phyloP scores from a whole-genome alignment of 2,888 invertebrate genomes.

The Chymomyza fuscimana region DNA sequence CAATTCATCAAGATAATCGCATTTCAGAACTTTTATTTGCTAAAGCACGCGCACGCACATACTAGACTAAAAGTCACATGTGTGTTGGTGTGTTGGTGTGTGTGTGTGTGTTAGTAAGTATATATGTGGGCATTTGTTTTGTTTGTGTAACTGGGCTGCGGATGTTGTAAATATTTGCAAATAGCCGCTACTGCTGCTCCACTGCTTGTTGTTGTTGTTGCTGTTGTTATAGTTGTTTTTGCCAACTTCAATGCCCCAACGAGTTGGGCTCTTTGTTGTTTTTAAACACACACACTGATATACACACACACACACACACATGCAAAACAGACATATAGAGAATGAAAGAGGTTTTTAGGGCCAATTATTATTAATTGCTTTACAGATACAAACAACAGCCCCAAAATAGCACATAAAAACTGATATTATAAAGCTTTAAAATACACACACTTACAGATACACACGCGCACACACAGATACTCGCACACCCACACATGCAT shows the following conservation, averaged over 20 bases:
- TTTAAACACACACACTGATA: slow-evolving; percentile 20
- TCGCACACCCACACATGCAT: neutral
- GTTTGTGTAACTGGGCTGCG: slow-evolving; percentile 58
- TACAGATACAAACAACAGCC: slow-evolving; percentile 62
- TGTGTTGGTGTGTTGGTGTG: slow-evolving; percentile 21
- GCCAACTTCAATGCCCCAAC: slow-evolving; percentile 26
- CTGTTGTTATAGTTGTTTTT: slow-evolving; percentile 7
- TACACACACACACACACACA: slow-evolving; percentile 10
- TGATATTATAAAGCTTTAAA: slow-evolving; percentile 6
- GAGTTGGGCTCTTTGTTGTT: slow-evolving; percentile 21
- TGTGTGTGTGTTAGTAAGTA: slow-evolving; percentile 19
- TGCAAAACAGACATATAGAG: slow-evolving; percentile 10
- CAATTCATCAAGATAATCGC: slow-evolving; percentile 78
- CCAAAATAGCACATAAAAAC: slow-evolving; percentile 20
- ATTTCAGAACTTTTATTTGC: slow-evolving; percentile 77
- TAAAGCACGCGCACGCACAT: slow-evolving; percentile 38
- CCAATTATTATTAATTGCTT: slow-evolving; percentile 78
- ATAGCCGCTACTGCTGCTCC: slow-evolving; percentile 50
- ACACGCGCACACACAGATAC: neutral
- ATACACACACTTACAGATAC: neutral
- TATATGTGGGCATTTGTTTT: slow-evolving; percentile 31
- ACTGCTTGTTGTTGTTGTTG: slow-evolving; percentile 10
- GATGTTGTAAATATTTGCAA: slow-evolving; percentile 74
- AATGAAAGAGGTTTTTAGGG: slow-evolving; percentile 59
- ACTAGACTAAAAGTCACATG: slow-evolving; percentile 7